Evolutionary conservation across 2,113 vertebrate species (phyloP).

Genomic region (Callospermophilus lateralis): DNA sequence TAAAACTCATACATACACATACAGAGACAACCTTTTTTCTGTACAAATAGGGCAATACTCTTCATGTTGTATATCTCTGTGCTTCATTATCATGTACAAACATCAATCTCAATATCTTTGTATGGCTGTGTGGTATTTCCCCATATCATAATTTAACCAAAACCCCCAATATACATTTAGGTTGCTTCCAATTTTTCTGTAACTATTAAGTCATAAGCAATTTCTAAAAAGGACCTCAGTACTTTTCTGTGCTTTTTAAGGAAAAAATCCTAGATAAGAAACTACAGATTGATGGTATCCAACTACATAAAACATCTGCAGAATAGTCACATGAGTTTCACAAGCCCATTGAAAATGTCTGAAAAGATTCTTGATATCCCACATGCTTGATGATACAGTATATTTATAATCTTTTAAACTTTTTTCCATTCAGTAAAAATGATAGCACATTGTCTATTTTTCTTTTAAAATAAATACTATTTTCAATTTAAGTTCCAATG

Average conservation of each 20-base stretch:
- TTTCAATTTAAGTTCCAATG: slow-evolving; percentile 9
- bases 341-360: background rate
- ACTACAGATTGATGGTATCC: background rate
- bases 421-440: slow-evolving; percentile 47
- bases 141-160: background rate
- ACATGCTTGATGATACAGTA: background rate
- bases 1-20: background rate
- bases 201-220: background rate
- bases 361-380: background rate
- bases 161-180: background rate
- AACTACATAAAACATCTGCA: background rate
- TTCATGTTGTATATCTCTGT: background rate
- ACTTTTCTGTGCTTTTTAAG: background rate
- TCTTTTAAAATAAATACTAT: background rate
- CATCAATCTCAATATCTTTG: background rate
- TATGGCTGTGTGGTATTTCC: background rate
- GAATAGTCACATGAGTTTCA: background rate
- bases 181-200: background rate
- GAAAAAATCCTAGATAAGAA: background rate
- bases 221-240: background rate
- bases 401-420: background rate
- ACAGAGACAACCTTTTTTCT: background rate
- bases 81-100: background rate
- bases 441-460: background rate
- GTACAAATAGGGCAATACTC: background rate